phyloP scores from a whole-genome alignment of 2,797 vertebrate genomes.

The Gobionotothen gibberifrons region DNA sequence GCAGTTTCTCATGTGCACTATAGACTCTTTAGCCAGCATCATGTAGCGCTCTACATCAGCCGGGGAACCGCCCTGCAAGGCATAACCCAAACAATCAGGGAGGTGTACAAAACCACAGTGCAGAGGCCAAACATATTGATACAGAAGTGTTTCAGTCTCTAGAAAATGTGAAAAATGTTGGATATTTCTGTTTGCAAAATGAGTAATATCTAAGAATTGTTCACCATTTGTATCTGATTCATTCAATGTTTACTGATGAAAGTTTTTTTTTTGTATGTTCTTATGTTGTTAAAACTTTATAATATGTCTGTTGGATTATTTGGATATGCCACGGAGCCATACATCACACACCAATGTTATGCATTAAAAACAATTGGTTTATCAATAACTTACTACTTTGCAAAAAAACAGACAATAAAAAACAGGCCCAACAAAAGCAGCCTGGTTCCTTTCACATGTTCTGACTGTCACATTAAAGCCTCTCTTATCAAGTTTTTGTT shows the following conservation, averaged over 20 bases:
- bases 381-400: too few species aligned
- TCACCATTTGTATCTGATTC: not conserved
- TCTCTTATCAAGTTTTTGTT: not conserved
- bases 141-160: not conserved
- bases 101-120: not conserved
- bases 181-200: not conserved
- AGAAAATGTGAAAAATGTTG: not conserved
- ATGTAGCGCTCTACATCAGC: slow-evolving; percentile 72
- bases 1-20: slow-evolving; percentile 68
- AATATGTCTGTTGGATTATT: not conserved
- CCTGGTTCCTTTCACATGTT: slow-evolving; percentile 12
- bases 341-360: too few species aligned
- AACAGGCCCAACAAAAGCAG: slow-evolving; percentile 9
- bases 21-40: slow-evolving; percentile 67
- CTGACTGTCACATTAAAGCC: not conserved
- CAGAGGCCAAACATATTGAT: not conserved
- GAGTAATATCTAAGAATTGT: not conserved
- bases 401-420: slow-evolving; percentile 4
- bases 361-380: too few species aligned
- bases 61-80: slow-evolving; percentile 55
- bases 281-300: not conserved
- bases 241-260: not conserved
- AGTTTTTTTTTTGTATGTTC: not conserved
- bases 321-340: not conserved
- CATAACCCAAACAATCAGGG: not conserved